Conservation (phyloP, 53 echinoderm and acorn worm species). For the Stichopus horrens region DNA sequence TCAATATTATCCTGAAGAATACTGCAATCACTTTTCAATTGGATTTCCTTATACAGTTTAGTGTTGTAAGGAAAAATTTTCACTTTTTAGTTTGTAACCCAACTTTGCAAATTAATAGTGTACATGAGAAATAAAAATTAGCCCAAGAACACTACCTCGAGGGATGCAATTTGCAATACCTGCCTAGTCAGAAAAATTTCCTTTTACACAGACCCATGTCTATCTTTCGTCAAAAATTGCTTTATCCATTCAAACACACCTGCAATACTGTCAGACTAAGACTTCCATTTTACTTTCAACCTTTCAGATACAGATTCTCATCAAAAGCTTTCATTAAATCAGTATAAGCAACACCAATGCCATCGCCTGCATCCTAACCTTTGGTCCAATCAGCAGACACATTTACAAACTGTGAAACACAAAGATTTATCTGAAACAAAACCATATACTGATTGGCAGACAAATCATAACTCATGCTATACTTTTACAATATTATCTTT, state of each 20-base stretch:
- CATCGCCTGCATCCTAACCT: not conserved
- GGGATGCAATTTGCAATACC: slow-evolving; percentile 8
- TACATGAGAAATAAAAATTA: slow-evolving; percentile 6
- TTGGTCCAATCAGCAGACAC: slow-evolving; percentile 29
- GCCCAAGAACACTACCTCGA: slow-evolving; percentile 32
- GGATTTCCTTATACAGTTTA: slow-evolving; percentile 13
- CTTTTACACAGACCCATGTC: not conserved
- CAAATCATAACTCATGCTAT: slow-evolving; percentile 11
- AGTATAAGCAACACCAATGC: slow-evolving; percentile 22
- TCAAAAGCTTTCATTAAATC: slow-evolving; percentile 41
- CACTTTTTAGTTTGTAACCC: not conserved
- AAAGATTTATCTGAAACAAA: slow-evolving; percentile 22
- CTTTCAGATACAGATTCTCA: not conserved
- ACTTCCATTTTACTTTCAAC: not conserved
- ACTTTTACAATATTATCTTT: not conserved
- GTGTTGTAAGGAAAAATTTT: slow-evolving; percentile 30
- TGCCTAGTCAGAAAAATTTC: not conserved
- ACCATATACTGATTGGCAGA: slow-evolving; percentile 25
- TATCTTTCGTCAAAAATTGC: not conserved
- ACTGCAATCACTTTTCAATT: not conserved
- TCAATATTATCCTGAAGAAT: slow-evolving; percentile 23
- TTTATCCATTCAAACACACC: not conserved
- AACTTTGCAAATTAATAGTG: slow-evolving; percentile 13
- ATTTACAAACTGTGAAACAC: slow-evolving; percentile 25
- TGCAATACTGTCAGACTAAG: not conserved